phyloP scores from a whole-genome alignment of 2,888 invertebrate genomes.

The Iphiclides podalirius region DNA sequence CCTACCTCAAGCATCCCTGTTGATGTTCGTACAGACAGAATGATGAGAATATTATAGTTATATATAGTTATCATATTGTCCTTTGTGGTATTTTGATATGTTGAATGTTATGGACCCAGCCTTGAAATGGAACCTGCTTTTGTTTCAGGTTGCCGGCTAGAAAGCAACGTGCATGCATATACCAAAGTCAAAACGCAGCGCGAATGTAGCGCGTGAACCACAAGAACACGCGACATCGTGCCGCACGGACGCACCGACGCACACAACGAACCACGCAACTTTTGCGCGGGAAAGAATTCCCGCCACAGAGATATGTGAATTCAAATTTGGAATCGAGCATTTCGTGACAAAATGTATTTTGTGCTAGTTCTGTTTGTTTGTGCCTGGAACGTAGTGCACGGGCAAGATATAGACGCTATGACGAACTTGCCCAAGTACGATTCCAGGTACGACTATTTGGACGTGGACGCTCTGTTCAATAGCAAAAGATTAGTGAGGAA shows the following conservation, averaged over 20 bases:
- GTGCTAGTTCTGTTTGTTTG: constrained; percentile 51
- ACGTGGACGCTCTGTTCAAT: constrained; percentile 84
- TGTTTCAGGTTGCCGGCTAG: constrained; percentile 28
- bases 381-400: constrained; percentile 45
- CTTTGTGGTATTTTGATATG: too few relatives aligned
- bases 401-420: constrained; percentile 57
- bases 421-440: constrained; percentile 68
- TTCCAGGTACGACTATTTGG: constrained; percentile 83
- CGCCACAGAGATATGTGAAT: constrained; percentile 26
- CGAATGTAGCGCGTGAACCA: constrained; percentile 36
- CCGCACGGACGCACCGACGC: constrained; percentile 44
- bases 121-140: constrained; percentile 30
- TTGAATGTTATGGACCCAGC: too few relatives aligned
- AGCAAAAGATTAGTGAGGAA: constrained; percentile 85
- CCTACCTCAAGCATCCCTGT: too few relatives aligned
- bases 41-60: too few relatives aligned
- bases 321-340: constrained; percentile 20
- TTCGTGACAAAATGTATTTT: constrained; percentile 51
- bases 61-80: too few relatives aligned
- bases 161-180: constrained; percentile 17
- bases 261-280: constrained; percentile 17
- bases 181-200: constrained; percentile 31
- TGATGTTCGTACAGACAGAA: too few relatives aligned
- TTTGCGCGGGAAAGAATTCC: constrained; percentile 29
- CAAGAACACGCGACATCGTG: constrained; percentile 38